Percentiles rank a stretch among this genome's conserved stretches.
Evolutionary conservation across 2,113 vertebrate species (phyloP).

Genomic region (Nothoprocta perdicaria): DNA sequence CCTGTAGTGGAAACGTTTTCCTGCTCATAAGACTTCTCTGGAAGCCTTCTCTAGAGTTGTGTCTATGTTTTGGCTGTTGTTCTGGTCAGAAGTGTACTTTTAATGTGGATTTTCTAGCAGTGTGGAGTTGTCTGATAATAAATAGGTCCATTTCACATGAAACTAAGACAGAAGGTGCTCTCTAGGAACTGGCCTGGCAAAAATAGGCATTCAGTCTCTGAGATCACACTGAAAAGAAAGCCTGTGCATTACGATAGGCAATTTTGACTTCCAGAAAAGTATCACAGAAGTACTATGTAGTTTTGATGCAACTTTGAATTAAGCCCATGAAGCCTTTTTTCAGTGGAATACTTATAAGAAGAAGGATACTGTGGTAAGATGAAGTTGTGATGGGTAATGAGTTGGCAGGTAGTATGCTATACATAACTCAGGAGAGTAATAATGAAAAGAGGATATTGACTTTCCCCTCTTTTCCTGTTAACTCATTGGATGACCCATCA

Average conservation of each 20-base stretch:
- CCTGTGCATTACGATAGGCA: neutral
- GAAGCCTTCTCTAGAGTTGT: neutral
- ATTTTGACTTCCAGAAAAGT: neutral
- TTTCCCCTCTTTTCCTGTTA: neutral
- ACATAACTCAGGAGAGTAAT: neutral
- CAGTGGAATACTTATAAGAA: neutral
- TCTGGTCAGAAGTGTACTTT: neutral
- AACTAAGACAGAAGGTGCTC: neutral
- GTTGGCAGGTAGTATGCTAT: neutral
- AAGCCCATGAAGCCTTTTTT: neutral
- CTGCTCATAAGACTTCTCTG: neutral
- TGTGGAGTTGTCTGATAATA: accelerated
- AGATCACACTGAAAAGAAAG: neutral
- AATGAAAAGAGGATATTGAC: neutral
- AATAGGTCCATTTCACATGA: neutral
- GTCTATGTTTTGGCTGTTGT: neutral
- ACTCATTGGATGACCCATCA: neutral
- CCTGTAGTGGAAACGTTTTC: neutral
- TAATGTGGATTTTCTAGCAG: neutral
- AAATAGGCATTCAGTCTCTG: neutral
- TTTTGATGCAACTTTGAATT: neutral
- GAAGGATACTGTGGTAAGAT: neutral
- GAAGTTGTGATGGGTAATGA: neutral
- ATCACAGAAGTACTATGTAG: neutral
- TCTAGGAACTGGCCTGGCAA: neutral